These are phyloP conservation scores for Pteronura brasiliensis DNA, from an alignment of 2,113 vertebrate genomes.

Conservation along the genomic window DNA sequence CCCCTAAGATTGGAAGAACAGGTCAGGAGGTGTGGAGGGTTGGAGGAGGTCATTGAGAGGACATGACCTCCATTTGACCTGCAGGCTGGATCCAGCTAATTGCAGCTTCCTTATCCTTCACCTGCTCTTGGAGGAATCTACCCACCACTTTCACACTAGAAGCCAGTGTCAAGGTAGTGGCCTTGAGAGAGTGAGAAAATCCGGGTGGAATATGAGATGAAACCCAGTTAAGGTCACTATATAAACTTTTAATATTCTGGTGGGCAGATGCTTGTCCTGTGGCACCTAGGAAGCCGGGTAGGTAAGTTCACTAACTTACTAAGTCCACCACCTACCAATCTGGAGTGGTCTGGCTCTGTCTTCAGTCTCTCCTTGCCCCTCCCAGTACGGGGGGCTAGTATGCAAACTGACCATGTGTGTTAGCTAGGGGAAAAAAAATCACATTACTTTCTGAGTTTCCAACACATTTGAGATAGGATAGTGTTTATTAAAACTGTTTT, in stretches of 20 bases:
- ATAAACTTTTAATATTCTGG: not conserved
- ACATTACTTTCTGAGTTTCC: not conserved
- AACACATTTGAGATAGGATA: slow-evolving; percentile 38
- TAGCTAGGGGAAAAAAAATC: not conserved
- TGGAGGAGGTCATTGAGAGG: not conserved
- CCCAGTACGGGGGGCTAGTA: not conserved
- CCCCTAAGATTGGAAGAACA: too few relatives aligned
- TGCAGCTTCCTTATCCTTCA: not conserved
- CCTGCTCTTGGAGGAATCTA: not conserved
- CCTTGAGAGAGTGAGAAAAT: not conserved
- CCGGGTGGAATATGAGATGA: not conserved
- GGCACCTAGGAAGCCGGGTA: not conserved
- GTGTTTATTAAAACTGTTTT: slow-evolving; percentile 61
- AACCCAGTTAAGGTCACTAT: not conserved
- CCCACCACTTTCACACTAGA: not conserved
- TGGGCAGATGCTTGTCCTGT: not conserved
- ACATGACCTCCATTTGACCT: not conserved
- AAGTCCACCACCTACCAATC: not conserved
- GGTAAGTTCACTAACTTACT: not conserved
- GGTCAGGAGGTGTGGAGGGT: not conserved
- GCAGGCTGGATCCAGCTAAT: not conserved
- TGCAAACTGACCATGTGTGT: not conserved
- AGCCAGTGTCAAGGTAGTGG: not conserved
- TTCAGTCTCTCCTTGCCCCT: not conserved
- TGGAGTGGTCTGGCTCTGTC: not conserved